Conservation (phyloP, 35 echinoderm and acorn worm species). For the Stichopus chloronotus region DNA sequence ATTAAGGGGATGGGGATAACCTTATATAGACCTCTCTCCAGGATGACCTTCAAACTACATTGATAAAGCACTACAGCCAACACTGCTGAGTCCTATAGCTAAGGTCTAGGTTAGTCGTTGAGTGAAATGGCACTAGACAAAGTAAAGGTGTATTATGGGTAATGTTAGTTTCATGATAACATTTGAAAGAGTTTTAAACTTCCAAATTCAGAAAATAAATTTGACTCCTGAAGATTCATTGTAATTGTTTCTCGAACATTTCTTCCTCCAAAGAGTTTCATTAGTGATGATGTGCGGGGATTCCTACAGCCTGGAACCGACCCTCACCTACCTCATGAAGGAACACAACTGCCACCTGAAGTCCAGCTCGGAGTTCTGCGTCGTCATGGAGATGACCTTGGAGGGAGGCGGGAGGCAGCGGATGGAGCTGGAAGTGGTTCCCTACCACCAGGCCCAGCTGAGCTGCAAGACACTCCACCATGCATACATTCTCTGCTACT, state of each 20-base stretch:
- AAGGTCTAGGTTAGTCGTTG: too few species aligned
- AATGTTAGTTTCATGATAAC: too few species aligned
- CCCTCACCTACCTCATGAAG: constrained; percentile 29
- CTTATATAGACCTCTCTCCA: too few species aligned
- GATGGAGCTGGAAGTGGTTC: constrained; percentile 31
- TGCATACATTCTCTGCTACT: constrained; percentile 50
- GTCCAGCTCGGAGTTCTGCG: constrained; percentile 13
- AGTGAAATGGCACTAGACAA: too few species aligned
- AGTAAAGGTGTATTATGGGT: too few species aligned
- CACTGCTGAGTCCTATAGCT: too few species aligned
- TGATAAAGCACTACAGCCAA: too few species aligned
- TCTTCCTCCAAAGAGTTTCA: constrained; percentile 4
- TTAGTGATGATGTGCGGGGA: constrained; percentile 52
- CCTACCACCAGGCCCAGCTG: constrained; percentile 45
- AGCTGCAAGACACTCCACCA: constrained; percentile 20
- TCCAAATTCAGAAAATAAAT: too few species aligned
- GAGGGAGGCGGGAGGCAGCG: background rate
- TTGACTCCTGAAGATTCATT: too few species aligned
- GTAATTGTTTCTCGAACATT: background rate
- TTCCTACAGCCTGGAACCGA: constrained; percentile 22
- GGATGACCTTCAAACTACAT: too few species aligned
- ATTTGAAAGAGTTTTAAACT: too few species aligned
- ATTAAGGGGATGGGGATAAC: too few species aligned
- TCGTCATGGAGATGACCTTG: constrained; percentile 46
- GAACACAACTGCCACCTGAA: constrained; percentile 33